These are phyloP conservation scores for Macrotus californicus DNA, from an alignment of 2,113 vertebrate genomes.

Conservation along the genomic window DNA sequence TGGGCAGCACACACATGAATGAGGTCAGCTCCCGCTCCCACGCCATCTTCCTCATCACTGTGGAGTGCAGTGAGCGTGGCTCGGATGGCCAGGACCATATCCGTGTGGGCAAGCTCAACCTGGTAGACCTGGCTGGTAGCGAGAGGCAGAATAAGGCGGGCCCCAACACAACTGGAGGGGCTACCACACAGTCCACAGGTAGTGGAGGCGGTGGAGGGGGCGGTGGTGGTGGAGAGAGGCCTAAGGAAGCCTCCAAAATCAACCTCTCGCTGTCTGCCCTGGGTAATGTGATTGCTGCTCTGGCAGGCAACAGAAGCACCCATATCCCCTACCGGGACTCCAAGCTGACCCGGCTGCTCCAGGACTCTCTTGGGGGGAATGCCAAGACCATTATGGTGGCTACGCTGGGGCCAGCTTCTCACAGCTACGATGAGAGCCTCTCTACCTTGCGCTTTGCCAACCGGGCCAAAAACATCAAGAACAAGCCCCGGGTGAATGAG, in stretches of 20 bases:
- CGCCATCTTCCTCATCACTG: constrained; percentile 92
- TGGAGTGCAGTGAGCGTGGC: constrained; percentile 93
- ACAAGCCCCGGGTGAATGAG: constrained; percentile 95
- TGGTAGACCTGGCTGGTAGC: constrained; percentile 96
- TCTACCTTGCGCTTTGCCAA: constrained; percentile 94
- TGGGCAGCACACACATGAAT: constrained; percentile 96
- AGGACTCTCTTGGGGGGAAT: constrained; percentile 96
- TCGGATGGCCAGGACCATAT: constrained; percentile 93
- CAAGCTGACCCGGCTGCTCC: constrained; percentile 95
- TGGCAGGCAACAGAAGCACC: constrained; percentile 91
- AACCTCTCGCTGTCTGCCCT: constrained; percentile 95
- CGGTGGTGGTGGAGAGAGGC: constrained; percentile 79
- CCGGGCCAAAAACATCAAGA: constrained; percentile 97
- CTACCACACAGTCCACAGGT: background rate
- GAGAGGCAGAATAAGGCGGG: constrained; percentile 93
- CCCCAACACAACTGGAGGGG: constrained; percentile 61
- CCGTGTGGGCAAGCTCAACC: constrained; percentile 96
- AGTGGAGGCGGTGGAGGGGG: background rate
- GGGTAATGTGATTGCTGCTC: constrained; percentile 96
- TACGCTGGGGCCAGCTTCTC: constrained; percentile 91
- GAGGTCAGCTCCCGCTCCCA: constrained; percentile 95
- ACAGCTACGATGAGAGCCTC: constrained; percentile 91
- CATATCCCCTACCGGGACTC: constrained; percentile 97
- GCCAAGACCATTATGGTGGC: constrained; percentile 97
- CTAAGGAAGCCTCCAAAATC: constrained; percentile 96